Percentiles rank a stretch among this genome's conserved stretches.
phyloP scores from a whole-genome alignment of 2,888 invertebrate genomes.

The Sesia bembeciformis region DNA sequence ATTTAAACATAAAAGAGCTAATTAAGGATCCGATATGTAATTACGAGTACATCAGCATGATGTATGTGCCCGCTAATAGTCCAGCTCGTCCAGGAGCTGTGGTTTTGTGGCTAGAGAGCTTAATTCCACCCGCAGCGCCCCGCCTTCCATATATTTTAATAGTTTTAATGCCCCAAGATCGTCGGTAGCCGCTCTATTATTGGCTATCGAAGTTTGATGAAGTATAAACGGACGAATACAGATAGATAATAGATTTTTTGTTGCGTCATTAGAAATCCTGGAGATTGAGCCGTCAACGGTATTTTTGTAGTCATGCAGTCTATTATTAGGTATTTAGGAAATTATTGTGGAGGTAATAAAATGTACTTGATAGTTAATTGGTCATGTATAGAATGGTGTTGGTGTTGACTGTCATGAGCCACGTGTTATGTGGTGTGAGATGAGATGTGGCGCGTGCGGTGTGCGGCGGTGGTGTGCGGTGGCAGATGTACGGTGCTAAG shows the following conservation, averaged over 20 bases:
- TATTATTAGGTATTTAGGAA: no score
- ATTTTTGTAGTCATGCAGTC: no score
- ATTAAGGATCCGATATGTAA: background rate
- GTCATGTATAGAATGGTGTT: conserved; percentile 1
- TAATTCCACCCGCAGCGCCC: conserved; percentile 40
- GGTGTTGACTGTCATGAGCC: background rate
- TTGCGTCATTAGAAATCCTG: conserved; percentile 22
- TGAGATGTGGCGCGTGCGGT: conserved; percentile 10
- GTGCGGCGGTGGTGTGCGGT: conserved; percentile 1
- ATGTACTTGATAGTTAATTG: background rate
- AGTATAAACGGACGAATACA: conserved; percentile 14
- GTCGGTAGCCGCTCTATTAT: conserved; percentile 25
- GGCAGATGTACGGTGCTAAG: conserved; percentile 15
- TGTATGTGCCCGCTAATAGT: conserved; percentile 32
- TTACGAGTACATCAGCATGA: background rate
- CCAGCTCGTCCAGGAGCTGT: conserved; percentile 59
- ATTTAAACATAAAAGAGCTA: background rate
- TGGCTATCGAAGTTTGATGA: conserved; percentile 17
- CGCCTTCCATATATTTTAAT: conserved; percentile 58
- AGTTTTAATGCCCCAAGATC: conserved; percentile 52
- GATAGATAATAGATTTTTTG: conserved; percentile 17
- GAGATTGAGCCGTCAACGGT: conserved; percentile 27
- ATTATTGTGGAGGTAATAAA: background rate
- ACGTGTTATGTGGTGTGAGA: conserved; percentile 3
- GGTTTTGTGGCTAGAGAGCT: conserved; percentile 59